Base-by-base conservation (phyloP, 2,113 vertebrate species). In the Acinonyx jubatus region DNA sequence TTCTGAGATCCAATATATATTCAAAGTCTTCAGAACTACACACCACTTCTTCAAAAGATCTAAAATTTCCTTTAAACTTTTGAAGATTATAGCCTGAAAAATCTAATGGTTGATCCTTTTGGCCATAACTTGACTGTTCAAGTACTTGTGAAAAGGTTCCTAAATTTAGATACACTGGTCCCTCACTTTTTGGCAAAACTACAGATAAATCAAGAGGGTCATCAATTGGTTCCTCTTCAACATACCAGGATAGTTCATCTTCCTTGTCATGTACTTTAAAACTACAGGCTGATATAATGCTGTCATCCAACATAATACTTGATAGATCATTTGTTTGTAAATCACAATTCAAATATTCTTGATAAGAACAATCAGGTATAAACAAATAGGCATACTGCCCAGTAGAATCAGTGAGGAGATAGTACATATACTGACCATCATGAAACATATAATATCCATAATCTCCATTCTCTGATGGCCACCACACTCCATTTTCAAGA, bases 391-490 rank as follows among this genome's bases (percentile, higher is more conserved):
- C 99, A 97, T 99, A 99, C 85, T 99, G 99, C 12, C 99, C 99
- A 74, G 99, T 99, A 69, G 98, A 98, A 98, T 99, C 99, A 94
- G 99, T 99, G 48, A 99, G 99, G 83, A 99, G 97, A 0, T 99
- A 99, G 98, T 99, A 99, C 81, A 99, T 99, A 91, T 99, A 99
- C 82, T 99, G 99, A 92, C 99, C 99, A 98, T 99, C 99, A 69
- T 99, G 99, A 97, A 99, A 99, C 98, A 99, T 99, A 98, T 99
- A 99, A 98, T 99, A 99, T 21, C 99, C 99, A 99, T 99, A 99
- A 79, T 99, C 98, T 52, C 99, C 99, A 97, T 99, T 99, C 97
- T 99, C 99, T 87, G 99, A 99, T 63, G 99, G 99, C 99, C 99
- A 99, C 99, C 99, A 99, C 80, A 99, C 94, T 5, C 99, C 99